phyloP scores from a whole-genome alignment of 2,888 invertebrate genomes.

The Pseudococcus longispinus region DNA sequence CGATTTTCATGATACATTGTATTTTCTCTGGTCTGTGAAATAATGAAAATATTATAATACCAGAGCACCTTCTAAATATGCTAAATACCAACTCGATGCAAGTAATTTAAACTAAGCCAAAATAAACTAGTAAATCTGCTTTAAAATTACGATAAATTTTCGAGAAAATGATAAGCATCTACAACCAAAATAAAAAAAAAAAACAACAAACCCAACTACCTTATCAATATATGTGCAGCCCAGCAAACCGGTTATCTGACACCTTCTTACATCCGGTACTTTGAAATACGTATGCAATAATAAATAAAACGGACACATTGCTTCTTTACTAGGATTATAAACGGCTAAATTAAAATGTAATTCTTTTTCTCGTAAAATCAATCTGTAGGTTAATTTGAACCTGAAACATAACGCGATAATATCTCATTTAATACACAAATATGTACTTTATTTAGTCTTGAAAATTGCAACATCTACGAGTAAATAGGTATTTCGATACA shows the following conservation, averaged over 20 bases:
- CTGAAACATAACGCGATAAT: conserved; percentile 64
- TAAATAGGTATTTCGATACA: neutral
- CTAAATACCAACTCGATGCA: neutral
- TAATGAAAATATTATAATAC: neutral
- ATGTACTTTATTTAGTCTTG: neutral
- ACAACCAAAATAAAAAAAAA: neutral
- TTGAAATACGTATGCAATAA: conserved; percentile 94
- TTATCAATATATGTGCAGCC: conserved; percentile 90
- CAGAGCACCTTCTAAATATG: neutral
- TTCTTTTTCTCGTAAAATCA: conserved; percentile 89
- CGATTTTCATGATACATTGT: conserved; percentile 84
- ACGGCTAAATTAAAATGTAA: conserved; percentile 92
- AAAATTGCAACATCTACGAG: neutral
- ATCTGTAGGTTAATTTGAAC: conserved; percentile 89
- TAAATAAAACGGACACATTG: conserved; percentile 89
- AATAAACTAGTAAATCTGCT: neutral
- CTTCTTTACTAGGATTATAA: conserved; percentile 87
- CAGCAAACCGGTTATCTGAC: conserved; percentile 90
- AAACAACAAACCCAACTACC: conserved; percentile 64
- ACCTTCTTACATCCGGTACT: conserved; percentile 90
- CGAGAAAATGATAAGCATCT: neutral
- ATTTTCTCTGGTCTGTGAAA: conserved; percentile 56
- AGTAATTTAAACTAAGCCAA: neutral
- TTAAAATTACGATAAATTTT: conserved; percentile 15
- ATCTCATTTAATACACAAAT: neutral